Base-by-base conservation (phyloP, 92 coral and sea anemone genomes). In the Parazoanthus swiftii region DNA sequence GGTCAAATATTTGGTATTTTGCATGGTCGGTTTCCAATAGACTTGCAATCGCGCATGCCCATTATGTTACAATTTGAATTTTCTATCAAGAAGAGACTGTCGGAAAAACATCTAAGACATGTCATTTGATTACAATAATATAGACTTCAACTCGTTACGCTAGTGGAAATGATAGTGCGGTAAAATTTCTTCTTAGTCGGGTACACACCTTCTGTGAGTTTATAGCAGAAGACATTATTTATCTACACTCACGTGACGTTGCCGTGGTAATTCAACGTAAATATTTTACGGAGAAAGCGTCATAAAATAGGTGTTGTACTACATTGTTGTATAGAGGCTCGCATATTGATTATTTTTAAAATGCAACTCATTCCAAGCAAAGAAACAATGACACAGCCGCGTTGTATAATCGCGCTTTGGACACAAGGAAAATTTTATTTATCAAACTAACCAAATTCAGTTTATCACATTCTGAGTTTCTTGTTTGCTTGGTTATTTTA, bases 31-130 rank as follows among this genome's bases (percentile, higher is more conserved):
- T 71, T 84, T 84, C 65, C 79, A 84, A 20, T 68, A 8, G 68
- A 84, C 59, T 51, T 37, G 44, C 54, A 35, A n/a, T 51, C n/a
- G 79, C 65, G 87, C 87, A 84, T 84, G 87, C 79, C 37, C 79
- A 33, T 26, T 51, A 72, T 70, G 58, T 84, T 84, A 36, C 79
- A 70, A 84, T 46, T 43, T 46, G 21, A 20, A 48, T 21, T 20
- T 63, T 18, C 70, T 63, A 0, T 63, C n/a, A 43, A 46, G 15
- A 39, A 15, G 20, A 67, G 10, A 70, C 33, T 29, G 35, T 70
- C 21, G 25, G 54, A 44, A 36, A n/a, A 84, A 71, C 43, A 81
- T 29, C 4, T 77, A 37, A 63, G 13, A 14, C 14, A 74, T 23
- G 4, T 3, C 85, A 6, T 58, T 63, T 37, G 72, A 81, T 65